These are phyloP conservation scores for Acronicta psi DNA, from an alignment of 2,888 invertebrate genomes.

Conservation along the genomic window DNA sequence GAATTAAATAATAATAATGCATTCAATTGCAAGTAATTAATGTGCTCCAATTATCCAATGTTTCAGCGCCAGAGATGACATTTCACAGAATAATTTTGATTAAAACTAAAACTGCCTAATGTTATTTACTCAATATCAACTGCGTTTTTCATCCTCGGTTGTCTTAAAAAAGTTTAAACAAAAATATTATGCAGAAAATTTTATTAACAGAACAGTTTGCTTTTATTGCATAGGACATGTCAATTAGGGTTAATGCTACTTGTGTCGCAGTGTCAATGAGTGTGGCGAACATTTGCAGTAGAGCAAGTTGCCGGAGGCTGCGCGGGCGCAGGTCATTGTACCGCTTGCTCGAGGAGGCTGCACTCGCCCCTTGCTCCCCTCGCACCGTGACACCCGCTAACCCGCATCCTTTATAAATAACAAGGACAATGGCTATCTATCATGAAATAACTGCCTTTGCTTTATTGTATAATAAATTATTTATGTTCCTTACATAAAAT, in stretches of 20 bases:
- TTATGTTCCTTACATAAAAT: no score
- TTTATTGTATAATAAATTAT: no score
- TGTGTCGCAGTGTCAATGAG: conserved; percentile 65
- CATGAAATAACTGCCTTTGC: conserved; percentile 3
- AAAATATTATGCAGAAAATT: no score
- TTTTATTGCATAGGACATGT: conserved; percentile 51
- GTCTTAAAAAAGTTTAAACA: no score
- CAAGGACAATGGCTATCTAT: conserved; percentile 36
- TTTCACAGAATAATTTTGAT: no score
- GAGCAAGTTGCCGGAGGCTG: conserved; percentile 74
- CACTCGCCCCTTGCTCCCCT: conserved; percentile 68
- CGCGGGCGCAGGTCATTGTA: conserved; percentile 81
- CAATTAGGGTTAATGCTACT: conserved; percentile 65
- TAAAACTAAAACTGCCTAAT: no score
- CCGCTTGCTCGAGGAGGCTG: conserved; percentile 74
- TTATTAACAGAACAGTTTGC: conserved; percentile 29
- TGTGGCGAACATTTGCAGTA: conserved; percentile 72
- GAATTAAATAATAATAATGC: background rate
- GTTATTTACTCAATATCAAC: no score
- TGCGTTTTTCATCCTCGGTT: no score
- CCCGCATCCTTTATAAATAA: conserved; percentile 68
- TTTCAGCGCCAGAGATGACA: no score
- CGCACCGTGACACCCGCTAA: conserved; percentile 63
- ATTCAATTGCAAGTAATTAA: no score
- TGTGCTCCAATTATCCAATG: no score